Percentiles rank a stretch among this genome's conserved stretches.
phyloP scores from a whole-genome alignment of 35 echinoderm and acorn worm species.

The Diadema setosum region DNA sequence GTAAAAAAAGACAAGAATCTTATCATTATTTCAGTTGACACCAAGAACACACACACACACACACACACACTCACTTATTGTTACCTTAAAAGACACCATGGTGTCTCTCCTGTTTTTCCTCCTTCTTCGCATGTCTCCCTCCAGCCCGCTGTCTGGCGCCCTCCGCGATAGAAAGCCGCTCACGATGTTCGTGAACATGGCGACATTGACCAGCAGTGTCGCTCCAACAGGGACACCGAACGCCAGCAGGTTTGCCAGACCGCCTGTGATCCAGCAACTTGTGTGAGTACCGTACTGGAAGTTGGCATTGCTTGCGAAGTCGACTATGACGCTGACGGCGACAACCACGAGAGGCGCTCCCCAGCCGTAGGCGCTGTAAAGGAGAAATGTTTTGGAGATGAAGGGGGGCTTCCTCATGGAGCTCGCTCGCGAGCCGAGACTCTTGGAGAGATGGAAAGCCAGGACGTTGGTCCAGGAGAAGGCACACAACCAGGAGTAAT shows the following conservation, averaged over 20 bases:
- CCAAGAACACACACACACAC: too few relatives aligned
- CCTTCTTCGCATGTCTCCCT: background rate
- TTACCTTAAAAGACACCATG: conserved; percentile 44
- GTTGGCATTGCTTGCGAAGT: background rate
- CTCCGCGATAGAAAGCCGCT: conserved; percentile 27
- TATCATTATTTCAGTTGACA: too few relatives aligned
- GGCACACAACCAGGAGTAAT: conserved; percentile 34
- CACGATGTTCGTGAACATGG: conserved; percentile 28
- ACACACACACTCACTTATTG: too few relatives aligned
- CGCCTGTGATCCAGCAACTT: conserved; percentile 35
- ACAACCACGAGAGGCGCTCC: conserved; percentile 44
- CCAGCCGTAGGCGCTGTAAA: conserved; percentile 50
- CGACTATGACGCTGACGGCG: conserved; percentile 9
- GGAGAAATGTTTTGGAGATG: conserved; percentile 12
- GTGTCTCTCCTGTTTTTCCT: conserved; percentile 12
- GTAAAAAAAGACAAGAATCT: too few relatives aligned
- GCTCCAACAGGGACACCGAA: conserved; percentile 32
- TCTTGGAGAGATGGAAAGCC: conserved; percentile 46
- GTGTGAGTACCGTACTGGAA: background rate
- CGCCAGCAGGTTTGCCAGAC: background rate
- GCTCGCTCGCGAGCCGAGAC: conserved; percentile 15
- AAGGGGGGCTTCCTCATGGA: background rate
- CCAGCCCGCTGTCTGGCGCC: background rate
- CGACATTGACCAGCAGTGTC: conserved; percentile 24
- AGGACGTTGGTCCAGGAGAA: conserved; percentile 66